Conservation (phyloP, 2,888 invertebrate species). For the Deilephila porcellus region DNA sequence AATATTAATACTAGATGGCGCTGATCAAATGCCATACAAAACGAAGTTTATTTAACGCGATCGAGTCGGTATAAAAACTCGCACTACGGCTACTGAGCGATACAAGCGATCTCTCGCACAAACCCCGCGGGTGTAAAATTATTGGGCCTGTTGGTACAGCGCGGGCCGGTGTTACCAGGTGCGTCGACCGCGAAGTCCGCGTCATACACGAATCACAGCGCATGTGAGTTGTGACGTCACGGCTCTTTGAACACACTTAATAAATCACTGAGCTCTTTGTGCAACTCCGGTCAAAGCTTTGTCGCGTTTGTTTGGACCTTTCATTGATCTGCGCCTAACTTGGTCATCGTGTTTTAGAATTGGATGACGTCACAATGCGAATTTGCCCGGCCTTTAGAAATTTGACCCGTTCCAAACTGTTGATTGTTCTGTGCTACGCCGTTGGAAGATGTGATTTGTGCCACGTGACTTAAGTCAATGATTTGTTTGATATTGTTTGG, state of each 20-base stretch:
- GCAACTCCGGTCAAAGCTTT: conserved; percentile 41
- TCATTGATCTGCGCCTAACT: conserved; percentile 30
- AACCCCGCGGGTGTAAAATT: too few species aligned
- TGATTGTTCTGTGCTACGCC: background rate
- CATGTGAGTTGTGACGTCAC: background rate
- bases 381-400: background rate
- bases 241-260: conserved; percentile 33
- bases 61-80: too few species aligned
- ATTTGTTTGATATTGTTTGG: background rate
- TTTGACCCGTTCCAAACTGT: conserved; percentile 1
- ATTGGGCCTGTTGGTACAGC: too few species aligned
- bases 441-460: background rate
- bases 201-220: background rate
- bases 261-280: conserved; percentile 43
- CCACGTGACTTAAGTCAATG: background rate
- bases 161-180: background rate
- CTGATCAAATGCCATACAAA: too few species aligned
- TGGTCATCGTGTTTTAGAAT: conserved; percentile 35
- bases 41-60: too few species aligned
- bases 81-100: too few species aligned
- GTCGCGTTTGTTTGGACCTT: conserved; percentile 39
- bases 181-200: background rate
- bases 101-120: too few species aligned
- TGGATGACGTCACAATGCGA: conserved; percentile 21
- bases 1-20: too few species aligned